These are phyloP conservation scores for Arenaria interpres DNA, from an alignment of 2,113 vertebrate species.

Conservation along the genomic window DNA sequence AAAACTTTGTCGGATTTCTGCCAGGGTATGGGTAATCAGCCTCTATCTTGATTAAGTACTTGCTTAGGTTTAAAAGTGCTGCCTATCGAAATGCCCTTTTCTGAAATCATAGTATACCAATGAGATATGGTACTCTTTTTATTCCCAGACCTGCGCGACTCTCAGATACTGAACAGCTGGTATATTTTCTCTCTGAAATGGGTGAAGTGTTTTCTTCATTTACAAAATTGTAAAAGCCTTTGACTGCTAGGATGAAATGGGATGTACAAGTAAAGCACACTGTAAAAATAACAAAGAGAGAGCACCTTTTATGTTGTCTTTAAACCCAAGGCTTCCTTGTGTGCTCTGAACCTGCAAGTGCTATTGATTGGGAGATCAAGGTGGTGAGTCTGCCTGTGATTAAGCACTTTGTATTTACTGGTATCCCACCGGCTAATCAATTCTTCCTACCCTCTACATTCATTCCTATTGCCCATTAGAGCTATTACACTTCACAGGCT, in stretches of 20 bases:
- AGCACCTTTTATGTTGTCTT: not conserved
- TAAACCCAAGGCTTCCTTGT: not conserved
- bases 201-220: constrained; percentile 8
- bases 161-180: not conserved
- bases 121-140: not conserved
- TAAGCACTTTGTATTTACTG: constrained; percentile 42
- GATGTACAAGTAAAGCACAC: not conserved
- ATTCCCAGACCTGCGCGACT: not conserved
- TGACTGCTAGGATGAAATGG: not conserved
- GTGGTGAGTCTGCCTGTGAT: not conserved
- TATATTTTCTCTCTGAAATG: not conserved
- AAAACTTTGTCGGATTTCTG: not conserved
- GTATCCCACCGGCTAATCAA: constrained; percentile 25
- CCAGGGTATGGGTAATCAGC: not conserved
- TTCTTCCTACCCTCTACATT: not conserved
- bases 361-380: constrained; percentile 41
- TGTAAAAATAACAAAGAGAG: not conserved
- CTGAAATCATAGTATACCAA: not conserved
- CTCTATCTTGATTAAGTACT: not conserved
- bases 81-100: not conserved
- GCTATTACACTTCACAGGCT: not conserved
- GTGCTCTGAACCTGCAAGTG: constrained; percentile 1
- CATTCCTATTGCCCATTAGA: not conserved
- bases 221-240: not conserved
- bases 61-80: not conserved